These are phyloP conservation scores for Tonatia bakeri DNA, from an alignment of 2,113 vertebrate genomes.

Conservation along the genomic window DNA sequence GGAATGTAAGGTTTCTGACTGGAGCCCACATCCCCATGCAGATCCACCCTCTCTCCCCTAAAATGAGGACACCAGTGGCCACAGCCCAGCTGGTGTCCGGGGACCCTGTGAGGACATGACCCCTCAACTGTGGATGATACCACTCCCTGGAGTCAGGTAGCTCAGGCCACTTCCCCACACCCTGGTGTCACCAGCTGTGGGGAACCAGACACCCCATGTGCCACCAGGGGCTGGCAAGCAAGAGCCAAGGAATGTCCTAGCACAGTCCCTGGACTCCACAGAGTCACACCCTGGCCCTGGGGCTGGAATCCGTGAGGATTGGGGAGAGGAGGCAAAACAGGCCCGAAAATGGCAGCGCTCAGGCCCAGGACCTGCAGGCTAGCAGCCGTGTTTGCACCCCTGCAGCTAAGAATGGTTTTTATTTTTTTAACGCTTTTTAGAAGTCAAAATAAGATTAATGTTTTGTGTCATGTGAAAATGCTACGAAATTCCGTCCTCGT, in stretches of 20 bases:
- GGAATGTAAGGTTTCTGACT: background rate
- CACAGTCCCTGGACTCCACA: rapidly evolving
- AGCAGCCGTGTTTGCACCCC: background rate
- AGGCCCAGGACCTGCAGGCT: no score
- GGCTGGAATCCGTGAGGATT: background rate
- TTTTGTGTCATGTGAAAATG: background rate
- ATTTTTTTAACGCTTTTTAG: background rate
- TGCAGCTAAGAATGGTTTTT: background rate
- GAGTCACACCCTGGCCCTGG: rapidly evolving
- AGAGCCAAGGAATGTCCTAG: background rate
- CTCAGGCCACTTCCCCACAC: rapidly evolving
- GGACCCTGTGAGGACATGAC: background rate
- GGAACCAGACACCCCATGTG: background rate
- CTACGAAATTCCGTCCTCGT: rapidly evolving
- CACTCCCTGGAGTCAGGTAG: background rate
- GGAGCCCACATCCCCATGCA: no score
- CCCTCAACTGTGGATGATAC: rapidly evolving
- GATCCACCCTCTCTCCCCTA: background rate
- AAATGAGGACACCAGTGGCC: background rate
- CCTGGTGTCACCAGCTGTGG: background rate
- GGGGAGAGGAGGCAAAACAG: background rate
- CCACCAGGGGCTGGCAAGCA: background rate
- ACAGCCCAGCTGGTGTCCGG: rapidly evolving
- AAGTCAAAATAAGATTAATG: background rate
- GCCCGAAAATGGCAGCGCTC: rapidly evolving